phyloP scores from a whole-genome alignment of 1,140 invertebrate species.

The Dicyema japonicum region DNA sequence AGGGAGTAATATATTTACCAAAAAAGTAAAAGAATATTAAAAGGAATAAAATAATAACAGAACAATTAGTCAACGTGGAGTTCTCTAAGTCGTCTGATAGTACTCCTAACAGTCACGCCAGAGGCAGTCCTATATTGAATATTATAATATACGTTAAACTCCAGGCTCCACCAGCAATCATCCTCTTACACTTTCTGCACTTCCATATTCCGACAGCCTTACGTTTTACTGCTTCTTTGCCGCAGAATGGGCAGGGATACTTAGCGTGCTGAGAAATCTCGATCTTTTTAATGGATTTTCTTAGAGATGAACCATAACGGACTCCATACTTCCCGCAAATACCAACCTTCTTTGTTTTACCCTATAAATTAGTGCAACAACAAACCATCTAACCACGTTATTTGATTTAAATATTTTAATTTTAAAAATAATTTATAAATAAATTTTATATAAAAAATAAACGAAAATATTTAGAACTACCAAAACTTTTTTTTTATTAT shows the following conservation, averaged over 20 bases:
- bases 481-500: too few relatives aligned
- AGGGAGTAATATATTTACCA: too few relatives aligned
- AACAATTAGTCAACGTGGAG: too few relatives aligned
- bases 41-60: too few relatives aligned
- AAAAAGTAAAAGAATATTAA: too few relatives aligned
- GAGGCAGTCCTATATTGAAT: conserved; percentile 58
- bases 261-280: conserved; percentile 95
- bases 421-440: too few relatives aligned
- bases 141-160: too few relatives aligned
- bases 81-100: conserved; percentile 72
- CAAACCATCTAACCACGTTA: too few relatives aligned
- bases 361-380: conserved; percentile 26
- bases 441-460: too few relatives aligned
- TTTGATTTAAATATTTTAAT: too few relatives aligned
- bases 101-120: conserved; percentile 65
- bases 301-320: conserved; percentile 91
- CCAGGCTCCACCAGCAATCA: conserved; percentile 67
- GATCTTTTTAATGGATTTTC: conserved; percentile 99
- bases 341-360: conserved; percentile 99
- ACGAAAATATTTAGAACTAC: too few relatives aligned
- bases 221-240: conserved; percentile 93
- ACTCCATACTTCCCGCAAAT: conserved; percentile 98
- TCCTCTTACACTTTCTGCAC: conserved; percentile 70
- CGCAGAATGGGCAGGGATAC: conserved; percentile 95
- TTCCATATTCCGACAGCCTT: conserved; percentile 88